These are phyloP conservation scores for Paguma larvata DNA, from an alignment of 2,797 vertebrate species.

Conservation along the genomic window DNA sequence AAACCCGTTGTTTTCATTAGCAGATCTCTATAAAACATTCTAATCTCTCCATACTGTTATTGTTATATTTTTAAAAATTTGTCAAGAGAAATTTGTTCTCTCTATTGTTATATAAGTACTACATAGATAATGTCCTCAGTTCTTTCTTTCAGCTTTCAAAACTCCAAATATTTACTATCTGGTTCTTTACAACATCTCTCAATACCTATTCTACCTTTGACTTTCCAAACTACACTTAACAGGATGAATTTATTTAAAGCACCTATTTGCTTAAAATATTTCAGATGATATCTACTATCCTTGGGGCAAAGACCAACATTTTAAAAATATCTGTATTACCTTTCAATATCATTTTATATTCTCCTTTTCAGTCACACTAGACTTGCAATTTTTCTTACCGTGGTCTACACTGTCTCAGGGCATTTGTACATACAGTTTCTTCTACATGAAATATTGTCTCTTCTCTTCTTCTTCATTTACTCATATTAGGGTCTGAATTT, in stretches of 20 bases:
- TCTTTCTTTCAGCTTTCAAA: constrained; percentile 21
- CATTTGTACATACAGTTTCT: neutral
- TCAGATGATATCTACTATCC: neutral
- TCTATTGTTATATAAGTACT: neutral
- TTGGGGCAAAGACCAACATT: neutral
- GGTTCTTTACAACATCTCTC: neutral
- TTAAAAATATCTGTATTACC: neutral
- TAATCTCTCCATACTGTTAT: neutral
- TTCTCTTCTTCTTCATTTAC: neutral
- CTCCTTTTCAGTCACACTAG: neutral
- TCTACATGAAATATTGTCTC: neutral
- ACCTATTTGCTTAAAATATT: neutral
- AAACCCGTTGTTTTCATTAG: neutral
- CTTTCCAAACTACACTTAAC: neutral
- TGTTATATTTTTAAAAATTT: neutral
- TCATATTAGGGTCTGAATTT: neutral
- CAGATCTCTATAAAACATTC: neutral
- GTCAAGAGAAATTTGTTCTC: neutral
- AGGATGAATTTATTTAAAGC: neutral
- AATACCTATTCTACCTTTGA: neutral
- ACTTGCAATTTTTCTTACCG: neutral
- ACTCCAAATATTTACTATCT: neutral
- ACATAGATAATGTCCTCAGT: neutral
- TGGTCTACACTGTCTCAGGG: neutral
- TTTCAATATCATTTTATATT: neutral